Evolutionary conservation across 1,140 invertebrate species (phyloP).

Genomic region (Lanistes nyassanus): DNA sequence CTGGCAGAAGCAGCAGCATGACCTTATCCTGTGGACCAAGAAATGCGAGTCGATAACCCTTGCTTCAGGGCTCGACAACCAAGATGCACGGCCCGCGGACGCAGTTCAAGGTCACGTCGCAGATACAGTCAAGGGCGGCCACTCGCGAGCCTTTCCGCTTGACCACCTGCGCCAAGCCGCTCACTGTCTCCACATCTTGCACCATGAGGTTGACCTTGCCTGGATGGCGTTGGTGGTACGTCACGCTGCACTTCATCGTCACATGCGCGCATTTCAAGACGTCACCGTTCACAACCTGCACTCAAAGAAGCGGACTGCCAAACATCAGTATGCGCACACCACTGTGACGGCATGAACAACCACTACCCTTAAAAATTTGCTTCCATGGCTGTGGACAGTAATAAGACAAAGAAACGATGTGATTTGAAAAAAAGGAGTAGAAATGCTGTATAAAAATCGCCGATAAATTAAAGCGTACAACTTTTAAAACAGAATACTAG

Average conservation of each 20-base stretch:
- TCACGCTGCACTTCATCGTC: slow-evolving; percentile 74
- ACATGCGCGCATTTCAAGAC: slow-evolving; percentile 76
- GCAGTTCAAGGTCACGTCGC: slow-evolving; percentile 38
- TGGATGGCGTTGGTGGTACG: slow-evolving; percentile 73
- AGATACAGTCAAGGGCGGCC: slow-evolving; percentile 41
- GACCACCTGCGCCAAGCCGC: slow-evolving; percentile 45
- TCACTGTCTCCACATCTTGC: slow-evolving; percentile 37
- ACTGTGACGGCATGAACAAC: too few relatives aligned
- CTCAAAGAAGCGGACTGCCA: slow-evolving; percentile 14
- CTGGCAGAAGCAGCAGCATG: too few relatives aligned
- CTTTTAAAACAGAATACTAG: too few relatives aligned
- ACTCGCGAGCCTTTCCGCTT: slow-evolving; percentile 38
- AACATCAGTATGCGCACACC: too few relatives aligned
- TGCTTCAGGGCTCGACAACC: slow-evolving; percentile 29
- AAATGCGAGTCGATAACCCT: too few relatives aligned
- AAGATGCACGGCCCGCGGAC: slow-evolving; percentile 46
- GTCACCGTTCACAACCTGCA: slow-evolving; percentile 58
- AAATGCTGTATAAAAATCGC: too few relatives aligned
- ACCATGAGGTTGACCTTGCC: slow-evolving; percentile 50
- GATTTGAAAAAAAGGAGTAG: too few relatives aligned
- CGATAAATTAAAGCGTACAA: too few relatives aligned
- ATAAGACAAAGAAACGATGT: too few relatives aligned
- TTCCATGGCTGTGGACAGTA: too few relatives aligned
- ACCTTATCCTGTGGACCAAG: too few relatives aligned
- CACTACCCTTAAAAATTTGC: too few relatives aligned